These are phyloP conservation scores for Abscondita cerata DNA, from an alignment of 2,888 invertebrate genomes.

Conservation along the genomic window DNA sequence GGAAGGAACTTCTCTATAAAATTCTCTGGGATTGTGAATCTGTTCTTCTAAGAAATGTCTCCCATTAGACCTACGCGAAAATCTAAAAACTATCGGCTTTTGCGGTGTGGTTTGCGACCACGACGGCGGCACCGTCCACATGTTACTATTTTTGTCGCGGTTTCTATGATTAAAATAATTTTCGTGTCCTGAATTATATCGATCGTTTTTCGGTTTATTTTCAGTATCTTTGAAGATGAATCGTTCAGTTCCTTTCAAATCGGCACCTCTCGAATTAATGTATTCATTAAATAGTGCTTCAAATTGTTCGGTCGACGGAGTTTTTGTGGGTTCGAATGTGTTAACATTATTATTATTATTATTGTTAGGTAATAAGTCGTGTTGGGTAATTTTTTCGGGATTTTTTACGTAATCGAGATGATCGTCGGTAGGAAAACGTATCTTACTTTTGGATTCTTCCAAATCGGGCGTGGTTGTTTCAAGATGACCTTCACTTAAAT, in stretches of 20 bases:
- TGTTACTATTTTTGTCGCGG: constrained; percentile 45
- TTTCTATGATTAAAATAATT: constrained; percentile 41
- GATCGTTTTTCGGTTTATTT: constrained; percentile 14
- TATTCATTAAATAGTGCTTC: constrained; percentile 34
- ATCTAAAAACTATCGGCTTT: constrained; percentile 52
- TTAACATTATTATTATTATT: constrained; percentile 12
- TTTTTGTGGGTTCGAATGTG: not conserved
- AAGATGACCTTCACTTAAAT: not conserved
- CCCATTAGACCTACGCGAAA: constrained; percentile 46
- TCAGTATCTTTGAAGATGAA: constrained; percentile 23
- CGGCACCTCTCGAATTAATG: constrained; percentile 22
- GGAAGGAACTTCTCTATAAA: constrained; percentile 49
- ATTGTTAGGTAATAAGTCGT: constrained; percentile 11
- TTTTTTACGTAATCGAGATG: constrained; percentile 12
- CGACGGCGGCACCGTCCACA: constrained; percentile 46
- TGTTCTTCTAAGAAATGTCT: constrained; percentile 24
- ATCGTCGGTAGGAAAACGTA: constrained; percentile 31
- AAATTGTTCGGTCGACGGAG: constrained; percentile 18
- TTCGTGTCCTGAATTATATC: constrained; percentile 14
- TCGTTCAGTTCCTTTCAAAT: constrained; percentile 18
- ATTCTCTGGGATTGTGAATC: constrained; percentile 33
- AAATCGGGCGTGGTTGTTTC: not conserved
- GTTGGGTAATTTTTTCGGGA: constrained; percentile 18
- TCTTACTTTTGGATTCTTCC: not conserved
- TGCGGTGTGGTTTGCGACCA: constrained; percentile 46